Evolutionary conservation across 2,888 invertebrate genomes (phyloP), one percentile per base, ranked within the genome.

Genomic region (Lymantria monacha): DNA sequence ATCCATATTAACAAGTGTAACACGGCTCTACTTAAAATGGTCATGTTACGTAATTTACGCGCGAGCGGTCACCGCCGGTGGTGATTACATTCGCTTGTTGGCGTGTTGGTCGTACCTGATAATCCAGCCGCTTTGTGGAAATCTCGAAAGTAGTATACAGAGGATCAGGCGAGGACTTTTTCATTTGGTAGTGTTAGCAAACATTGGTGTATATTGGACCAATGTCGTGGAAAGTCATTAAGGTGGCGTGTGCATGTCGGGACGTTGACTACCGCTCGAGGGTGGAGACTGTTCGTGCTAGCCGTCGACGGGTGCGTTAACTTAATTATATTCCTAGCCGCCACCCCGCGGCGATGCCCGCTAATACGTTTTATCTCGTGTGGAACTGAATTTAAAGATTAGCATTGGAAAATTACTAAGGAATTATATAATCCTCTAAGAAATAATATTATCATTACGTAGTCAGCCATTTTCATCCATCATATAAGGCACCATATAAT

Each of bases 41-140:
- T 45, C 69, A 59, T 62, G 69, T 72, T 74, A 74, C 79, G 86
- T 86, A 86, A 87, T 87, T 87, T 87, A 87, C 87, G 87, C 88
- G 88, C 84, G 88, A 86, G 80, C 85, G 87, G 87, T 83, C 86
- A 84, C 85, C 83, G 84, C 76, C 76, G 75, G 71, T 79, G 82
- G 85, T 87, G 87, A 87, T 87, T 87, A 87, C 85, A 78, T 77
- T 78, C 81, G 80, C 79, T 80, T 76, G 80, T 80, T 83, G 83
- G 80, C 81, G 74, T 77, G 76, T 78, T 81, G 83, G 79, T 72
- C 77, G 79, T 72, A 75, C 70, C 74, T 78, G 82, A 79, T 83
- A 85, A 85, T 83, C 83, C 79, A 63, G 64, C 78, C 72, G 67
- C 69, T 66, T 74, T 71, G 72, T 74, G 69, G n/a, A 74, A 72